These are phyloP conservation scores for Zapus hudsonius DNA, from an alignment of 2,113 vertebrate genomes.

Conservation along the genomic window DNA sequence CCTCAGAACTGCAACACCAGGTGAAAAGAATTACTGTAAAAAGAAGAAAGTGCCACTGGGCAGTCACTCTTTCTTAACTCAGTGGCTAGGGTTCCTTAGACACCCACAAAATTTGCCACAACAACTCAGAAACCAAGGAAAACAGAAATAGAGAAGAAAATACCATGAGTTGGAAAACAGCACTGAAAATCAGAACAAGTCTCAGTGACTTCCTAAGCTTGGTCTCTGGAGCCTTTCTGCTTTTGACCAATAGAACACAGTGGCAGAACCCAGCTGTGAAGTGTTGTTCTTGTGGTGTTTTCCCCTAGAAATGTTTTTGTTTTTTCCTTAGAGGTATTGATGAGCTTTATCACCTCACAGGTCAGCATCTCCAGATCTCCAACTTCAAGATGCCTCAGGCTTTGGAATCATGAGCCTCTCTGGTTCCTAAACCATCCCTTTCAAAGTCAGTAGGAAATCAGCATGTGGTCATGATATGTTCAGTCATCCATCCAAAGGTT, in stretches of 20 bases:
- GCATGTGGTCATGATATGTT: slow-evolving; percentile 23
- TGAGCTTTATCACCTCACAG: not conserved
- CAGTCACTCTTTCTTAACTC: not conserved
- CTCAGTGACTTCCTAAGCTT: slow-evolving; percentile 48
- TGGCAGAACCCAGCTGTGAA: slow-evolving; percentile 65
- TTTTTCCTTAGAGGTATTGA: slow-evolving; percentile 6
- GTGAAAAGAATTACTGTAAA: slow-evolving; percentile 22
- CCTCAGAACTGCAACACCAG: not conserved
- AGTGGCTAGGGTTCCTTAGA: not conserved
- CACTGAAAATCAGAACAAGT: slow-evolving; percentile 62
- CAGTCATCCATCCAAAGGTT: not conserved
- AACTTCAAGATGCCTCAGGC: slow-evolving; percentile 59
- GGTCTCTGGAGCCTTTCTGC: slow-evolving; percentile 40
- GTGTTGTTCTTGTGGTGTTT: slow-evolving; percentile 25
- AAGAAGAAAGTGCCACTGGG: slow-evolving; percentile 9
- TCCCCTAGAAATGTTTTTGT: slow-evolving; percentile 53
- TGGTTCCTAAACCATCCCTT: slow-evolving; percentile 53
- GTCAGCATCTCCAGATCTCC: slow-evolving; percentile 33
- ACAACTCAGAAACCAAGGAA: not conserved
- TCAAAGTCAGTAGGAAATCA: slow-evolving; percentile 70
- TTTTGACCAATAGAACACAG: slow-evolving; percentile 64
- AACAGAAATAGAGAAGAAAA: slow-evolving; percentile 51
- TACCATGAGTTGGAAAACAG: not conserved
- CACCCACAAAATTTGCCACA: not conserved
- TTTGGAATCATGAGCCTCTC: slow-evolving; percentile 31